A percentile compares a stretch with the other conserved stretches of the same genome.
These are phyloP conservation scores for Eclectus roratus DNA, from an alignment of 2,113 vertebrate genomes.

Conservation along the genomic window DNA sequence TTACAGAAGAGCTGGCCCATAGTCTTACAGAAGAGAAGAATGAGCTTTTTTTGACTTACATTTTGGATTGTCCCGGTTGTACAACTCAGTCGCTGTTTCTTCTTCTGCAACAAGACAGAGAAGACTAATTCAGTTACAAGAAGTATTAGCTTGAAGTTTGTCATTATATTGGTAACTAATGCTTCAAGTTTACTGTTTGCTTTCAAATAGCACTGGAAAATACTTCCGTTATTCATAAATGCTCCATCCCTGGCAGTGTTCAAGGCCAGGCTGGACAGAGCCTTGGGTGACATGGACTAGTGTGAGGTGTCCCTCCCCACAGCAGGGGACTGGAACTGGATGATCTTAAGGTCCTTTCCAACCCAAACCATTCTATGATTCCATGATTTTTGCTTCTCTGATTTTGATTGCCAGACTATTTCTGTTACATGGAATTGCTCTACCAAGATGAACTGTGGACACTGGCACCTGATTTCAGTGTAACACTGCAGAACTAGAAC, in stretches of 20 bases:
- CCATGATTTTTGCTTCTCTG: background rate
- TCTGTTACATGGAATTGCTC: background rate
- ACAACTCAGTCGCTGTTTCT: background rate
- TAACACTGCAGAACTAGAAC: background rate
- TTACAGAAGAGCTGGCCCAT: fast-evolving
- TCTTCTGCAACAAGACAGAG: slow-evolving; percentile 45
- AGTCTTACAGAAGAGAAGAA: background rate
- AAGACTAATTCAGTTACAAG: background rate
- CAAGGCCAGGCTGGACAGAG: background rate
- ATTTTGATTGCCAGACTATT: background rate
- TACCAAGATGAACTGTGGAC: background rate
- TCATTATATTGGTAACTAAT: background rate
- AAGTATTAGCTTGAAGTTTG: background rate
- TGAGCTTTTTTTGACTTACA: slow-evolving; percentile 9
- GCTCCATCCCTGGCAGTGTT: background rate
- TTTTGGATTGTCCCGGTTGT: background rate
- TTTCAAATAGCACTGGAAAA: slow-evolving; percentile 8
- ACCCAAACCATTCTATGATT: background rate
- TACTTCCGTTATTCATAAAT: background rate
- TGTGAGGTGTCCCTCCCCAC: background rate
- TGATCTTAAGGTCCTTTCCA: background rate
- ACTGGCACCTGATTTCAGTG: background rate
- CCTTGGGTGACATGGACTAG: background rate
- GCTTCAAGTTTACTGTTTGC: background rate
- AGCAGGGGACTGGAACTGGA: background rate